Evolutionary conservation across 2,888 invertebrate genomes (phyloP).

Genomic region (Argynnis bischoffii): DNA sequence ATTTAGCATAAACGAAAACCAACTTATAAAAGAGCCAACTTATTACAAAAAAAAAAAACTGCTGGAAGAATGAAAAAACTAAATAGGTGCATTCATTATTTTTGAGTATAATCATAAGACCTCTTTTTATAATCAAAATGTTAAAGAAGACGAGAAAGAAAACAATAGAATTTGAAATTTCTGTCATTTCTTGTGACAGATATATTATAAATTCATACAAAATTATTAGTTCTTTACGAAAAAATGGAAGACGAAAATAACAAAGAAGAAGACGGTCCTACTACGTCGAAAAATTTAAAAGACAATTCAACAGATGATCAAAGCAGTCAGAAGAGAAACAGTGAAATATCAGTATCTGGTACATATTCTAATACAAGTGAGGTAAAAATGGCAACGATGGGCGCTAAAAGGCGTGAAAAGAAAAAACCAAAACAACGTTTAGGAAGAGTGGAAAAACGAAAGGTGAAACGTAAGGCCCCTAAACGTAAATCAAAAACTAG

Average conservation of each 20-base stretch:
- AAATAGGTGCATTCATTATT: not conserved
- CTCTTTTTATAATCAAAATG: constrained; percentile 3
- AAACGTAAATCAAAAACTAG: constrained; percentile 44
- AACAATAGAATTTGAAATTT: constrained; percentile 27
- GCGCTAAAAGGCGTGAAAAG: constrained; percentile 40
- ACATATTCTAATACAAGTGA: constrained; percentile 47
- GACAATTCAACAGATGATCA: constrained; percentile 42
- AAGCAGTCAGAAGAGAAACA: constrained; percentile 42
- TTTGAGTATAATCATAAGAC: not conserved
- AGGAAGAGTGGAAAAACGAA: constrained; percentile 52
- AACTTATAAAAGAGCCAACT: no score
- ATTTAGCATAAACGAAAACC: not conserved
- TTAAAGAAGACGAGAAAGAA: not conserved
- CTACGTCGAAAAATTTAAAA: constrained; percentile 52
- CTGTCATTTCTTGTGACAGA: constrained; percentile 28
- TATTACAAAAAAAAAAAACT: no score
- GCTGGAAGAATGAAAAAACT: not conserved
- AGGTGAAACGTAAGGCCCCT: constrained; percentile 40
- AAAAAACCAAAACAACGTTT: constrained; percentile 41
- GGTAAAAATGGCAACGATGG: constrained; percentile 43
- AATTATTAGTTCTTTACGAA: constrained; percentile 54
- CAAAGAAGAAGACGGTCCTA: constrained; percentile 48
- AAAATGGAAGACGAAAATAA: constrained; percentile 57
- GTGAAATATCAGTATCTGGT: constrained; percentile 44
- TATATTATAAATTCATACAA: constrained; percentile 43